Evolutionary conservation across 2,888 invertebrate genomes (phyloP), one percentile per base, ranked within the genome.

Genomic region (Plebejus melissa): DNA sequence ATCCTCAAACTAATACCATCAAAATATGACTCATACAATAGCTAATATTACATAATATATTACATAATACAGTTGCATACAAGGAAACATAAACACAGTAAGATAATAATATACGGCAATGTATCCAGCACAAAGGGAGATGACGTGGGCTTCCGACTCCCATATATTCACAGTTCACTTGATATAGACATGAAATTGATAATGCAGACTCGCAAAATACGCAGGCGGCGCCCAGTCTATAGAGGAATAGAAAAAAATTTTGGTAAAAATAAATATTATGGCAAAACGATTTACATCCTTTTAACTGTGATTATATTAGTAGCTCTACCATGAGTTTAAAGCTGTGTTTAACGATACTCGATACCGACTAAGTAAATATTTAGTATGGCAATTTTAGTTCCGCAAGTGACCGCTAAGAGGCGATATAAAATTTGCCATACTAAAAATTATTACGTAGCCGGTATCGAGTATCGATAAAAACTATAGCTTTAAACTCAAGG

Each of bases 91-190:
- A 50, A 50, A 72, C 54, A 50, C 13, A 72, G 50, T 13, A 13
- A 72, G 72, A 72, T 72, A 72, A 72, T 72, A 72, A 72, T 72
- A 72, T 72, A 72, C 54, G 32, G 72, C 72, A 54, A 54, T 54
- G 72, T 72, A 74, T 76, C 50, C 76, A 70, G 22, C 69, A 77
- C 79, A 79, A 79, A 78, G 77, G 78, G 74, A 70, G 69, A 74
- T 74, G 79, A 75, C 76, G 79, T 77, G 77, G 77, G 77, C 78
- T 78, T 80, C 79, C 78, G 77, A 76, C 76, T 78, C 76, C 77
- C 77, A 78, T 80, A 78, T 70, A 76, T 79, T 80, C 77, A 77
- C 78, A 77, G 76, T 75, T 77, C 77, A 74, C 76, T 77, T 69
- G 77, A 76, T 79, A 78, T 36, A 65, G 65, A 65, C 65, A 36